Evolutionary conservation across 1,140 invertebrate species (phyloP), one percentile per base, ranked within the genome.

Genomic region (Epicauta chinensis): DNA sequence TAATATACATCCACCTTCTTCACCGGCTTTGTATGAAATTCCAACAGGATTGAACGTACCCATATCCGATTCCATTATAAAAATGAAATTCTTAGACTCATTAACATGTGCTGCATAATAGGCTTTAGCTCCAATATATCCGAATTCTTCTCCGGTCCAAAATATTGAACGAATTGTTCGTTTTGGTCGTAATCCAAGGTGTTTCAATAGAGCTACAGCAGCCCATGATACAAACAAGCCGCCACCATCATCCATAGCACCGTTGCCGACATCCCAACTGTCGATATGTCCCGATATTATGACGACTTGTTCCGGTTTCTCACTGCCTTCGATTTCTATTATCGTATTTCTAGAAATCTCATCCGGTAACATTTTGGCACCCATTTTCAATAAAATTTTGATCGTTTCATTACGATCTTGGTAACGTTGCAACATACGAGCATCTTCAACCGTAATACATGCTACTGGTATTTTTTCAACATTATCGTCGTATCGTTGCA

Each of bases 261-360:
- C 91, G 66, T 86, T 77, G 7, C 89, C 90, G n/a, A 92, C 87
- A 66, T 93, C 90, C 90, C 91, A 93, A 61, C 84, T 89, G 65
- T 93, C 91, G 14, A 93, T 76, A 66, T 93, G 91, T 30, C 89
- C 91, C 10, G 87, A 89, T 5, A 93, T 77, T 9, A 91, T 75
- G 0, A 94, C 89, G 11, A 84, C 68, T 65, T 85, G 77, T 29
- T 81, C 71, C 3, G 80, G 77, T 43, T 68, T 17, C 16, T 48
- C 17, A 6, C 38, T 69, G 1, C 89, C 89, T 55, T 63, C 66
- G 23, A 89, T 76, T 72, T 91, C 87, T 7, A 79, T 79, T 30
- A 91, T 69, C 2, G 82, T 79, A 67, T 93, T 92, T 53, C 87
- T 75, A 0, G 88, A 71, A 29, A 40, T 55, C 11, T 42, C 16